Base-by-base conservation (phyloP, 2,797 vertebrate species). In the Ctenochaetus hawaiiensis region DNA sequence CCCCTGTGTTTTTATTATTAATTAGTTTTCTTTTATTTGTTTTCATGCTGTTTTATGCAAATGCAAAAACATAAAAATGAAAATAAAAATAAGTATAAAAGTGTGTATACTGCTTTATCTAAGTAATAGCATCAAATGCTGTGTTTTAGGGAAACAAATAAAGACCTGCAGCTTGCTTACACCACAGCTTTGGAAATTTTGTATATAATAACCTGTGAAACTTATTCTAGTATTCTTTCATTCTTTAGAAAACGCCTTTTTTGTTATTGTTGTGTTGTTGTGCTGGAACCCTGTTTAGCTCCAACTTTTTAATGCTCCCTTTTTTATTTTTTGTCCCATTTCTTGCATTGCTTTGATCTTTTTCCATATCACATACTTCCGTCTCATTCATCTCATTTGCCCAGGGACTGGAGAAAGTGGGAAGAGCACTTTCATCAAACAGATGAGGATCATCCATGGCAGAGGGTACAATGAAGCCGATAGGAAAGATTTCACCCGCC, bases 351-450 rank as follows among this genome's bases (percentile, higher is more conserved):
- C 78, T 89, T 85, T 91, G 68, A 79, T 89, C 65, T 66, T 20
- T 54, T 63, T 83, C 54, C 67, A 70, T 70, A 84, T 78, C 65
- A 77, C 75, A 75, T 85, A 34, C 58, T 77, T 69, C 14, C 39
- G 39, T 79, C 53, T 87, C 54, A 71, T 82, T 83, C 64, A 45
- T 86, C 56, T 85, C 43, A 2, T 83, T 67, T 86, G 74, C 56
- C 12, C 51, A 98, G 97, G 97, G 75, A 97, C 96, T 43, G 96
- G 96, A 52, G 97, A 98, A 83, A 98, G 96, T 81, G 97, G 96
- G 47, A 98, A 98, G 86, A 98, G 97, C 90, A 99, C 96, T 3
- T 99, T 99, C 78, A 97, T 98, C 93, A 99, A 98, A 86, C 97
- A 98, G 91, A 97, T 98, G 96, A 96, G 97, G 91, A 99, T 99